Evolutionary conservation across 2,888 invertebrate species (phyloP).

Genomic region (Horisme vitalbata): DNA sequence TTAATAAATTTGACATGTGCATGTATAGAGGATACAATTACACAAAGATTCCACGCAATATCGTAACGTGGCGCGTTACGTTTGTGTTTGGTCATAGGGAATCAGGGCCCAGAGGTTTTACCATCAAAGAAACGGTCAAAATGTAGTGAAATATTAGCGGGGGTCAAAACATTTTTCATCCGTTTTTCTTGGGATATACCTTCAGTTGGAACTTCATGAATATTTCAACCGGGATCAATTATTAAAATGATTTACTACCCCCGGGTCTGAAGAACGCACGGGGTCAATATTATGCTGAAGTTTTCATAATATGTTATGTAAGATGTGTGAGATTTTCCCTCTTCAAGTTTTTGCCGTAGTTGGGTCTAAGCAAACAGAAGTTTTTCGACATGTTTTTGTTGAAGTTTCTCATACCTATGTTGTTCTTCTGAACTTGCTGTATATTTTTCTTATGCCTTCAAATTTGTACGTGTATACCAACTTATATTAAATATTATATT

Average conservation of each 20-base stretch:
- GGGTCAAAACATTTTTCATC: constrained; percentile 69
- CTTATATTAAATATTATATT: too few relatives aligned
- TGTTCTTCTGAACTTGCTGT: neutral
- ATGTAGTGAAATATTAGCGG: constrained; percentile 57
- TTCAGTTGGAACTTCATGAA: constrained; percentile 74
- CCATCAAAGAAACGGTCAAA: constrained; percentile 55
- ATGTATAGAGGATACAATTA: too few relatives aligned
- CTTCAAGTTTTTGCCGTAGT: constrained; percentile 20
- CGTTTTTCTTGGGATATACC: constrained; percentile 66
- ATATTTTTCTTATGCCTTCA: neutral
- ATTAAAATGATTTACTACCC: constrained; percentile 81
- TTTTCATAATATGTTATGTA: constrained; percentile 45
- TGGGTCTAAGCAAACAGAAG: constrained; percentile 5
- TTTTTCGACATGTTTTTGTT: constrained; percentile 3
- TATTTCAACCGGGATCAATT: constrained; percentile 78
- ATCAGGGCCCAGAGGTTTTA: constrained; percentile 13
- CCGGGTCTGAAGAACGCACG: constrained; percentile 52
- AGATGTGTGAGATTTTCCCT: constrained; percentile 40
- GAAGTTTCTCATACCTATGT: neutral
- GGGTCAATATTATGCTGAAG: constrained; percentile 49
- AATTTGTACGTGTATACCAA: too few relatives aligned
- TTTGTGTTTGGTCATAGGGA: too few relatives aligned
- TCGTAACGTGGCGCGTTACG: too few relatives aligned
- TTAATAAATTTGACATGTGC: too few relatives aligned
- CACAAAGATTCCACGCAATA: too few relatives aligned